Conservation (phyloP, 2,113 vertebrate species). For the Eptesicus fuscus region DNA sequence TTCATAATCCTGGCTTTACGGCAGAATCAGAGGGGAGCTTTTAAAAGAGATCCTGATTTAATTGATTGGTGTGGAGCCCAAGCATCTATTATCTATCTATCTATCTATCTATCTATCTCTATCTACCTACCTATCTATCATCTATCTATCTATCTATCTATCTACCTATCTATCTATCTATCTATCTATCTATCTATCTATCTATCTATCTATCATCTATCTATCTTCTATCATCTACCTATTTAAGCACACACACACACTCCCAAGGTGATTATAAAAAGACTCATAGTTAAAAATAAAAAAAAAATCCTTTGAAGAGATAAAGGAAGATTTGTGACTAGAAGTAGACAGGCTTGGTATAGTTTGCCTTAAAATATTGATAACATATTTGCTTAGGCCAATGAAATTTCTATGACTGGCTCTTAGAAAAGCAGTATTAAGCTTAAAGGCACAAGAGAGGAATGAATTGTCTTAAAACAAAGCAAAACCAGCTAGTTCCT, state of each 20-base stretch:
- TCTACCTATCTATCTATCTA: too few relatives aligned
- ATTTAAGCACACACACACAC: neutral
- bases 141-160: neutral
- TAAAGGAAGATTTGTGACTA: neutral
- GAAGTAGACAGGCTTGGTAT: neutral
- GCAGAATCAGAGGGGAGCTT: neutral
- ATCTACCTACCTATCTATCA: neutral
- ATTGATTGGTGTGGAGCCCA: neutral
- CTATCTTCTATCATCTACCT: neutral
- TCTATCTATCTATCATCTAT: neutral
- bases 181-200: neutral
- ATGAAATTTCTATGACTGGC: neutral
- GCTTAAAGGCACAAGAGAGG: neutral
- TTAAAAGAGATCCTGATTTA: neutral
- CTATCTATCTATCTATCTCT: too few relatives aligned
- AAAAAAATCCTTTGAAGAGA: neutral
- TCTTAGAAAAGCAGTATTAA: neutral
- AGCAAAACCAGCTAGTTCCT: conserved; percentile 68
- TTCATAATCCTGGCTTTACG: neutral
- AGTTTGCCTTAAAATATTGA: conserved; percentile 1
- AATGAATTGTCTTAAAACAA: conserved; percentile 55
- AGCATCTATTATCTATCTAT: neutral
- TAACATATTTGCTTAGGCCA: neutral
- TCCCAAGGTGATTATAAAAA: neutral
- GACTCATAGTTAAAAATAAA: neutral